Evolutionary conservation across 2,797 vertebrate species (phyloP).

Genomic region (Macropus fuliginosus): DNA sequence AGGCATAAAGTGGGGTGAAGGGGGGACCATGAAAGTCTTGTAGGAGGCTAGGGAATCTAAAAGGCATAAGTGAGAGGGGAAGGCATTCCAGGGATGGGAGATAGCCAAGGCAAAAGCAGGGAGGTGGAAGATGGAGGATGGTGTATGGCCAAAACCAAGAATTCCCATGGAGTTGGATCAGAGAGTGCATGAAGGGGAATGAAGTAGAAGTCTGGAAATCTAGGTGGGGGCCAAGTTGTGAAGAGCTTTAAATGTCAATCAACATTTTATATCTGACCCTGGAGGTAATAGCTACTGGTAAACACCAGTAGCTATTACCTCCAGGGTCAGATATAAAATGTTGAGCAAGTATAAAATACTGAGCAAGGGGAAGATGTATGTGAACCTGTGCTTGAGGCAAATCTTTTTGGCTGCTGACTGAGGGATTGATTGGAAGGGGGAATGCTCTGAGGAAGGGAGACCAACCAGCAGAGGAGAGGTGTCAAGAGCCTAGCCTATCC

Average conservation of each 20-base stretch:
- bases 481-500: background rate
- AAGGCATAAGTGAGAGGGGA: background rate
- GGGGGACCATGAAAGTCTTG: background rate
- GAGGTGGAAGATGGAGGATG: background rate
- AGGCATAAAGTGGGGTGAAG: background rate
- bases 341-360: too few species aligned
- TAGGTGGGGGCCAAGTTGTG: background rate
- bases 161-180: background rate
- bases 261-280: background rate
- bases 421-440: background rate
- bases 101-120: background rate
- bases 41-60: background rate
- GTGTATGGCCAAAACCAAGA: background rate
- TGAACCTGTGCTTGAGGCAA: background rate
- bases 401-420: background rate
- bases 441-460: background rate
- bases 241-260: background rate
- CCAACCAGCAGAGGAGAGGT: background rate
- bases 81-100: background rate
- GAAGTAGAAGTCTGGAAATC: background rate
- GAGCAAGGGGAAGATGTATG: background rate
- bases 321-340: too few species aligned
- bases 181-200: background rate
- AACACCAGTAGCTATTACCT: too few species aligned
- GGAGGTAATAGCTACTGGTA: background rate